These are phyloP conservation scores for Pristionchus fissidentatus DNA, from an alignment of 2,888 invertebrate genomes.

Conservation along the genomic window DNA sequence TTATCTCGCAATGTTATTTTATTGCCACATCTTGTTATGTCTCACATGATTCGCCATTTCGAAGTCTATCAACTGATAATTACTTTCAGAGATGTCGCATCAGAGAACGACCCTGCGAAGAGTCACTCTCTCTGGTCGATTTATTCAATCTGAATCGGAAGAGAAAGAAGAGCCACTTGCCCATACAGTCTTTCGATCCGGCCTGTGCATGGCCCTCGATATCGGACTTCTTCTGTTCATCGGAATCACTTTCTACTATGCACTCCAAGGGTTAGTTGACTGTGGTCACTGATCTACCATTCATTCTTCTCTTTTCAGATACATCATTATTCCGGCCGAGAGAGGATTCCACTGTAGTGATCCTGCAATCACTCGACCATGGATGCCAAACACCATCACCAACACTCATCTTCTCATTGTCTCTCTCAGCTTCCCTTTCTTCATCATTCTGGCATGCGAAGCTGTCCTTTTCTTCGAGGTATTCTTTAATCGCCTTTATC, in stretches of 20 bases:
- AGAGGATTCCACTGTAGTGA: constrained; percentile 96
- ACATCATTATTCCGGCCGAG: constrained; percentile 61
- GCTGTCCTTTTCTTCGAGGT: constrained; percentile 59
- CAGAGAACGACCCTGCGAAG: constrained; percentile 17
- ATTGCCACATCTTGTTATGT: background rate
- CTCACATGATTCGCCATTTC: background rate
- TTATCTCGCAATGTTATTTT: background rate
- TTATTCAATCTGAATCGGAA: constrained; percentile 1
- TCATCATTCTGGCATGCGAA: constrained; percentile 61
- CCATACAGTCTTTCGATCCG: background rate
- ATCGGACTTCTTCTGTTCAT: background rate
- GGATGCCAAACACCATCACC: constrained; percentile 79
- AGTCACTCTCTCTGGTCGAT: constrained; percentile 41
- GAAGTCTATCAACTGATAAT: background rate
- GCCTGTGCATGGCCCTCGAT: constrained; percentile 22
- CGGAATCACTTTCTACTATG: constrained; percentile 24
- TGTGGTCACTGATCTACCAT: background rate
- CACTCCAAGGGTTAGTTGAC: constrained; percentile 41
- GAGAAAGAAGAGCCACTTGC: constrained; percentile 3
- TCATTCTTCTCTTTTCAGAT: constrained; percentile 50
- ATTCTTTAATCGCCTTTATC: constrained; percentile 47
- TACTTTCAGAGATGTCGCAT: background rate
- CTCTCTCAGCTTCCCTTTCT: constrained; percentile 65
- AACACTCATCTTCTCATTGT: constrained; percentile 67
- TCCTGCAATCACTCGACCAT: constrained; percentile 90